Evolutionary conservation across 2,113 vertebrate species (phyloP).

Genomic region (Steatornis caripensis): DNA sequence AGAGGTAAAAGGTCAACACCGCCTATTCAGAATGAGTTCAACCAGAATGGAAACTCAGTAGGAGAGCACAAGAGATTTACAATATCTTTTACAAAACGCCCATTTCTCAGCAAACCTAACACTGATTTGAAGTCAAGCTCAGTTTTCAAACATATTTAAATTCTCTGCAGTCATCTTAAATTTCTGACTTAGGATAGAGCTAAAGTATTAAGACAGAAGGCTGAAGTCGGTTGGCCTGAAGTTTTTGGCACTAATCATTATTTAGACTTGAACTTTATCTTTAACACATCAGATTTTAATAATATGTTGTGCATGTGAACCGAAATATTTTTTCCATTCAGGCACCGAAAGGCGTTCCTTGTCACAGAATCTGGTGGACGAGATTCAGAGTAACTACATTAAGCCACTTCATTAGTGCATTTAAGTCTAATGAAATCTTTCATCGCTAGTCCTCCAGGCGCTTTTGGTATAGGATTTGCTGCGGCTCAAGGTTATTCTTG

Average conservation of each 20-base stretch:
- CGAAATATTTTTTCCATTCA: background rate
- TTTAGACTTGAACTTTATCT: conserved; percentile 38
- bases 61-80: background rate
- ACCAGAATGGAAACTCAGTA: background rate
- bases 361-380: conserved; percentile 22
- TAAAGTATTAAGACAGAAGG: background rate
- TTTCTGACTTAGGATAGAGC: conserved; percentile 16
- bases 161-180: conserved; percentile 38
- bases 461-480: conserved; percentile 31
- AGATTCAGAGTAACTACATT: conserved; percentile 31
- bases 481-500: conserved; percentile 17
- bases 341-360: background rate
- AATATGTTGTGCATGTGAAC: background rate
- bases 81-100: background rate
- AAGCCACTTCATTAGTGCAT: conserved; percentile 44
- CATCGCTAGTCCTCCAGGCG: background rate
- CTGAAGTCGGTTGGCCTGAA: background rate
- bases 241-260: conserved; percentile 24
- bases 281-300: conserved; percentile 30
- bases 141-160: conserved; percentile 17
- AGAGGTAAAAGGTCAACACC: background rate
- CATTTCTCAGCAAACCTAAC: background rate
- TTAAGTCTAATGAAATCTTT: conserved; percentile 62
- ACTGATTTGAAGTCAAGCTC: background rate
- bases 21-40: background rate